Conservation (phyloP, 2,888 invertebrate genomes). For the Lasioglossum malachurum region DNA sequence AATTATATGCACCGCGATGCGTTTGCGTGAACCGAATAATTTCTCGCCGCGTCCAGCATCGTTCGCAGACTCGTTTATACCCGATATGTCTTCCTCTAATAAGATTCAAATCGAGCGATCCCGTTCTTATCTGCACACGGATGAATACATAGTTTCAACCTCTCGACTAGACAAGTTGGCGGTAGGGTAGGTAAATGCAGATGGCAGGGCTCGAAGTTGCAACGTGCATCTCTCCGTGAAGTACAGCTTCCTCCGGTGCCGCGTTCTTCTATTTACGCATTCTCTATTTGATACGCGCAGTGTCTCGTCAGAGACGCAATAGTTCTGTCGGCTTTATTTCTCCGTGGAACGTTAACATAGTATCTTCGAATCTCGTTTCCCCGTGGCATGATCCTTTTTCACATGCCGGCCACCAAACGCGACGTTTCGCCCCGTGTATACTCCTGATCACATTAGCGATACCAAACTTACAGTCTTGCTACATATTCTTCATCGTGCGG, state of each 20-base stretch:
- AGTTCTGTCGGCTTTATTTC: slow-evolving; percentile 11
- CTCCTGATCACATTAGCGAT: slow-evolving; percentile 14
- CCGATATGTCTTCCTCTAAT: not conserved
- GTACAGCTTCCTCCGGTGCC: not conserved
- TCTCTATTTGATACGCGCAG: not conserved
- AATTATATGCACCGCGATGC: not conserved
- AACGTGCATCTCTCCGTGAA: not conserved
- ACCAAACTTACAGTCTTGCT: slow-evolving; percentile 12
- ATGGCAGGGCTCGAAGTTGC: not conserved
- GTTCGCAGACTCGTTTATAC: not conserved
- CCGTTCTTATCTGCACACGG: not conserved
- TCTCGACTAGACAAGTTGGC: not conserved
- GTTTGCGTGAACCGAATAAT: not conserved
- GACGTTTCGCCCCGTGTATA: not conserved
- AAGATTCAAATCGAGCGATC: slow-evolving; percentile 1
- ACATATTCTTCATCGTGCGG: slow-evolving; percentile 1
- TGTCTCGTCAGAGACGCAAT: not conserved
- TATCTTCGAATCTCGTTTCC: slow-evolving; percentile 8
- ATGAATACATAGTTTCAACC: not conserved
- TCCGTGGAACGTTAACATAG: not conserved
- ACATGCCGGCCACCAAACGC: slow-evolving; percentile 1
- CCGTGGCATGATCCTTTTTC: not conserved
- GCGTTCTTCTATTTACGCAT: not conserved
- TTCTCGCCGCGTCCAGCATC: not conserved
- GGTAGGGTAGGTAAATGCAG: not conserved